Evolutionary conservation across 2,113 vertebrate species (phyloP).

Genomic region (Calidris pugnax): DNA sequence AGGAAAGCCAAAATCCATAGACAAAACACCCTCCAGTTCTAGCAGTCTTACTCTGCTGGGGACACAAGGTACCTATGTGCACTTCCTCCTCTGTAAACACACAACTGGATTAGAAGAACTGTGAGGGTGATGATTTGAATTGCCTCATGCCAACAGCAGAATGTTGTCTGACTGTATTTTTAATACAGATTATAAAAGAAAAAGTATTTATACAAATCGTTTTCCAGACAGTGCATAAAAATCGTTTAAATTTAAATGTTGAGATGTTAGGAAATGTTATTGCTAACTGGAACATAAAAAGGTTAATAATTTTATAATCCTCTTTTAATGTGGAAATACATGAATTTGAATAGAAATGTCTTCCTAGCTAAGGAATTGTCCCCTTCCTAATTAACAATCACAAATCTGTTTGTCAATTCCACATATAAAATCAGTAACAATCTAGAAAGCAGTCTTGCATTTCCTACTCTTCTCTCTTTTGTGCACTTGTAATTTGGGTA

Average conservation of each 20-base stretch:
- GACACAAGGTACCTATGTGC: not conserved
- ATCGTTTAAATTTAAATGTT: not conserved
- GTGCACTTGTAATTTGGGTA: not conserved
- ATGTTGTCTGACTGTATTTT: not conserved
- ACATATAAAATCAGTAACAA: not conserved
- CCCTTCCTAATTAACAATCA: slow-evolving; percentile 25
- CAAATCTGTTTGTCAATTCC: not conserved
- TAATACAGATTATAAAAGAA: not conserved
- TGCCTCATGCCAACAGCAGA: not conserved
- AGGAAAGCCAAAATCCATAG: not conserved
- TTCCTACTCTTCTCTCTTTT: not conserved
- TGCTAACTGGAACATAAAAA: not conserved
- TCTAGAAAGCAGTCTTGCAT: not conserved
- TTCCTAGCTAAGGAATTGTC: not conserved
- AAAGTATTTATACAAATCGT: not conserved
- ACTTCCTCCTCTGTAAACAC: not conserved
- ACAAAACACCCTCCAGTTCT: not conserved
- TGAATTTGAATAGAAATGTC: not conserved
- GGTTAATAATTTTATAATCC: not conserved
- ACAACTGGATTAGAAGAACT: not conserved
- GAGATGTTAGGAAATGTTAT: not conserved
- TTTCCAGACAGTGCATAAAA: not conserved
- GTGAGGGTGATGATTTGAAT: not conserved
- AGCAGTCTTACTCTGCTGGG: not conserved
- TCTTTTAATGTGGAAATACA: not conserved